A percentile compares a stretch with the other conserved stretches of the same genome.
Conservation (phyloP, 1,140 invertebrate genomes). For the Dryas iulia region DNA sequence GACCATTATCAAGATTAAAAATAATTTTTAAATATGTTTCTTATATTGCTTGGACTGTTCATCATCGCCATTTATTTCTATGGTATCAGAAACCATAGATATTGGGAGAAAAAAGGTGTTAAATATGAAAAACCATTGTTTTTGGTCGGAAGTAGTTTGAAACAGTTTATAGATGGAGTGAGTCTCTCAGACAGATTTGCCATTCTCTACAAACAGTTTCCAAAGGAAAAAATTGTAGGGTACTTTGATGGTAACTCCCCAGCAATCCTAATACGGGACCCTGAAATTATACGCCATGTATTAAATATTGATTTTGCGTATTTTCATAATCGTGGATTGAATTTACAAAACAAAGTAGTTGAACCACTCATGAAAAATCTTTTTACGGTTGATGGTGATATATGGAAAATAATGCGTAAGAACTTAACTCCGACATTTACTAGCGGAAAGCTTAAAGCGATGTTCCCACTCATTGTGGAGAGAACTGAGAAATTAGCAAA, state of each 20-base stretch:
- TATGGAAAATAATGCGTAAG: conserved; percentile 78
- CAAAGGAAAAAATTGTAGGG: conserved; percentile 38
- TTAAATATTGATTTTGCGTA: conserved; percentile 80
- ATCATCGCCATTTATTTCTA: conserved; percentile 19
- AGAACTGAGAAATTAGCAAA: conserved; percentile 35
- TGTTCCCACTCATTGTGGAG: conserved; percentile 65
- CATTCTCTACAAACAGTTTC: conserved; percentile 29
- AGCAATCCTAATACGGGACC: conserved; percentile 70
- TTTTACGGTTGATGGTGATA: conserved; percentile 42
- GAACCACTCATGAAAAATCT: conserved; percentile 47
- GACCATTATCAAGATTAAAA: no score
- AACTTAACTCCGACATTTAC: conserved; percentile 81
- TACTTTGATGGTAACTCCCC: conserved; percentile 23
- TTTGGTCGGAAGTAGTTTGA: conserved; percentile 22
- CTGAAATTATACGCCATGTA: conserved; percentile 79
- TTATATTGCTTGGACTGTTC: background rate
- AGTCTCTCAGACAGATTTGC: conserved; percentile 32
- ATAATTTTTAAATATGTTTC: conserved; percentile 12
- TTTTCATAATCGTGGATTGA: conserved; percentile 57
- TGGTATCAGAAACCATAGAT: conserved; percentile 24
- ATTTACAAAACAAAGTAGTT: conserved; percentile 18
- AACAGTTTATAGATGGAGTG: conserved; percentile 23
- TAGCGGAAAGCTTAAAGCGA: conserved; percentile 76
- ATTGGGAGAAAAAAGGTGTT: conserved; percentile 30
- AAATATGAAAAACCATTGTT: conserved; percentile 18